Conservation (phyloP, 2,113 vertebrate genomes). For the Nyctereutes procyonoides region DNA sequence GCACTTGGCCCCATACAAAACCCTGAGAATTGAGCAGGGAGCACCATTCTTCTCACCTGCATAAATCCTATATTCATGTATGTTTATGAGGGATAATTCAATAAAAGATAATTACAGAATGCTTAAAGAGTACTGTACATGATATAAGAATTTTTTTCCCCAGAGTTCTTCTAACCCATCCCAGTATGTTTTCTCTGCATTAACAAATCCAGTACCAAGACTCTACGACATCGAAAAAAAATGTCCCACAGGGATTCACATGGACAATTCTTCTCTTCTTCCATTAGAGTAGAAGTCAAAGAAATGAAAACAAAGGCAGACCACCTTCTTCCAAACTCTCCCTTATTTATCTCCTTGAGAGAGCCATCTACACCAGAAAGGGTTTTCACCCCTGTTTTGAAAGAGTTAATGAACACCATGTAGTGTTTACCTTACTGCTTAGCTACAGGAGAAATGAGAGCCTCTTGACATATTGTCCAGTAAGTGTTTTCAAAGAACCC, state of each 20-base stretch:
- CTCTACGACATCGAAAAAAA: not conserved
- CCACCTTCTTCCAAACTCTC: not conserved
- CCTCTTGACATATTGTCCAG: not conserved
- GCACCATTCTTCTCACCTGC: not conserved
- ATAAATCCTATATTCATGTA: not conserved
- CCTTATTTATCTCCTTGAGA: not conserved
- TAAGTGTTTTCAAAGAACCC: not conserved
- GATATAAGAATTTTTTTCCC: not conserved
- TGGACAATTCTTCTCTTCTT: not conserved
- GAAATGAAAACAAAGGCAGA: not conserved
- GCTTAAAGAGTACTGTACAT: not conserved
- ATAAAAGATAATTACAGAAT: not conserved
- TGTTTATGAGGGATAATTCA: not conserved
- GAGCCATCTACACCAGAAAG: not conserved
- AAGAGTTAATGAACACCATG: not conserved
- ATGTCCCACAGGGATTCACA: not conserved
- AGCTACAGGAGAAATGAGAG: not conserved
- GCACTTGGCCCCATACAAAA: not conserved
- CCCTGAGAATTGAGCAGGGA: not conserved
- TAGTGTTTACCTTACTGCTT: not conserved
- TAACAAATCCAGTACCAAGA: not conserved
- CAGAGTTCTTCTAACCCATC: not conserved
- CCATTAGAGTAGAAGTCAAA: not conserved
- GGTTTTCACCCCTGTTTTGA: not conserved
- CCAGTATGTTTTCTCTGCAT: not conserved